These are phyloP conservation scores for Chloropsis hardwickii DNA, from an alignment of 2,113 vertebrate genomes.

Conservation along the genomic window DNA sequence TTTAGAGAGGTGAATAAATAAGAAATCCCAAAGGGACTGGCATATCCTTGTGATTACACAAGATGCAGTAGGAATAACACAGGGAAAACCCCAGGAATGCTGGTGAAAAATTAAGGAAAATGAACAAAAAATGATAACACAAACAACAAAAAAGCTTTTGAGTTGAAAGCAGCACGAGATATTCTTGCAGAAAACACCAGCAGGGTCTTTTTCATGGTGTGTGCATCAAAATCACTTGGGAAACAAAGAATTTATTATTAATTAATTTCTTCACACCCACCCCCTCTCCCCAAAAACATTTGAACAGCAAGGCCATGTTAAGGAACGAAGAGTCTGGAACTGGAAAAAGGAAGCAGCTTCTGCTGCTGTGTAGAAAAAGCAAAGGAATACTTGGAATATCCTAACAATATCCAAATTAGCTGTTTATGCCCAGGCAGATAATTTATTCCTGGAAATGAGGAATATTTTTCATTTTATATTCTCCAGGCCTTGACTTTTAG, in stretches of 20 bases:
- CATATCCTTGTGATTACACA: neutral
- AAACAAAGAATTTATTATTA: neutral
- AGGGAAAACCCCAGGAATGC: neutral
- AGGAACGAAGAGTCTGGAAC: neutral
- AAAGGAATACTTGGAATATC: neutral
- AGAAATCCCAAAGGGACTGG: neutral
- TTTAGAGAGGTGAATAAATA: neutral
- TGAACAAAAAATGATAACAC: neutral
- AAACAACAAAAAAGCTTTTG: neutral
- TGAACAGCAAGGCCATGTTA: neutral
- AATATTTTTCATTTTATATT: neutral
- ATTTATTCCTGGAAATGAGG: neutral
- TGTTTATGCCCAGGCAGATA: neutral
- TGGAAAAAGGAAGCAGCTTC: neutral
- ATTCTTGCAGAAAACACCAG: neutral
- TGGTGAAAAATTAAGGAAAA: neutral
- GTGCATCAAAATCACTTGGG: neutral
- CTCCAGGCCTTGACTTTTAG: neutral
- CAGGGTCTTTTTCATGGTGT: neutral
- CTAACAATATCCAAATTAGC: neutral
- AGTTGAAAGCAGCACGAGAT: neutral
- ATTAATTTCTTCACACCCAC: neutral
- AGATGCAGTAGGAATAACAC: neutral
- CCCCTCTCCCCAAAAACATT: rapidly evolving
- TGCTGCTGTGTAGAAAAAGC: neutral